These are phyloP conservation scores for Ceramica pisi DNA, from an alignment of 2,888 invertebrate species.

Conservation along the genomic window DNA sequence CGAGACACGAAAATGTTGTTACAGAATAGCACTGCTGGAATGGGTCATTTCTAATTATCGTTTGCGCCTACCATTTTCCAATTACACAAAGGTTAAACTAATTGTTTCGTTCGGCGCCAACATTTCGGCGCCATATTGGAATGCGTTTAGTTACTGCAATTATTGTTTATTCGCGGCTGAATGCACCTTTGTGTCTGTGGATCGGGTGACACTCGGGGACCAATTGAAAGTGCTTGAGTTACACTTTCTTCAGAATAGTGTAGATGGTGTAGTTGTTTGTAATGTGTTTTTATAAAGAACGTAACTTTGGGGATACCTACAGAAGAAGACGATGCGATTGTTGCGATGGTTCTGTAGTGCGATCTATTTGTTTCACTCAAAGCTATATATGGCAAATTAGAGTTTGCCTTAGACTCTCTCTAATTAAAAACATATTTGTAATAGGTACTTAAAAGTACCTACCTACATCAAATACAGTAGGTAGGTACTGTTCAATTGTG, in stretches of 20 bases:
- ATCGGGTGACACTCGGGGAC: constrained; percentile 53
- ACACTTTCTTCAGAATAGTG: constrained; percentile 58
- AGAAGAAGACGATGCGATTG: neutral
- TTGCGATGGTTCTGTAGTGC: neutral
- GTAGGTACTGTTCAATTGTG: too few relatives aligned
- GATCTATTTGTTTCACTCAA: neutral
- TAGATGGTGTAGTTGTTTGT: constrained; percentile 27
- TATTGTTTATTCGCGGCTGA: constrained; percentile 59
- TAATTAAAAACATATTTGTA: too few relatives aligned
- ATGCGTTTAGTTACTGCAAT: constrained; percentile 65
- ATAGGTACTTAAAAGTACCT: too few relatives aligned
- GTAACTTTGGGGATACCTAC: neutral
- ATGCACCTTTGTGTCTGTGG: constrained; percentile 55
- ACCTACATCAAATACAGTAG: too few relatives aligned
- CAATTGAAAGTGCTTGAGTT: constrained; percentile 61
- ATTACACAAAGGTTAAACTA: constrained; percentile 27
- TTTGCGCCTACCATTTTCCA: neutral
- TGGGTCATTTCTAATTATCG: neutral
- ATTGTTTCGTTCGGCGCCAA: constrained; percentile 56
- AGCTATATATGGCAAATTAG: too few relatives aligned
- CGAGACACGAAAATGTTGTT: too few relatives aligned
- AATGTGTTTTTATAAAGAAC: neutral
- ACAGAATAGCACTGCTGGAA: too few relatives aligned
- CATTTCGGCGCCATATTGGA: constrained; percentile 53
- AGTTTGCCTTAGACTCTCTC: too few relatives aligned